A percentile compares a stretch with the other conserved stretches of the same genome.
phyloP scores from a whole-genome alignment of 2,888 invertebrate genomes.

The Cheilosia soror region DNA sequence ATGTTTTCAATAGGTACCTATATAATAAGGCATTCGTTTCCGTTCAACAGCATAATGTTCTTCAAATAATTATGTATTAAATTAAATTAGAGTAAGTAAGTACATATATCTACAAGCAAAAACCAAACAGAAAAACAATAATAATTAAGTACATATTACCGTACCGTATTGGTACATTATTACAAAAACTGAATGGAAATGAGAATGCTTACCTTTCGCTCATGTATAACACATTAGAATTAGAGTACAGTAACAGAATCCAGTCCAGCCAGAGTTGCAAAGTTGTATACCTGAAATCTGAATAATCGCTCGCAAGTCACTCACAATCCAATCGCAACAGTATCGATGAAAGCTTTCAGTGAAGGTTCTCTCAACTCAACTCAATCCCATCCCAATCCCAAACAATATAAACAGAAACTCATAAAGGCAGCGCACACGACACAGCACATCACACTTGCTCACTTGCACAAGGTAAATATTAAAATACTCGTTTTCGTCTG shows the following conservation, averaged over 20 bases:
- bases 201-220: slow-evolving; percentile 66
- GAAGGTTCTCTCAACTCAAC: slow-evolving; percentile 44
- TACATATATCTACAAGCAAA: not conserved
- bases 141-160: too few species aligned
- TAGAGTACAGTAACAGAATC: not conserved
- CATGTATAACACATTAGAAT: slow-evolving; percentile 64
- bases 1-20: slow-evolving; percentile 33
- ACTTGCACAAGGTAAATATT: slow-evolving; percentile 74
- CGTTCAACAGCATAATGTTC: slow-evolving; percentile 36
- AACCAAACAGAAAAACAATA: slow-evolving; percentile 48
- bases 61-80: slow-evolving; percentile 28
- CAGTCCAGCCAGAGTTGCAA: slow-evolving; percentile 11
- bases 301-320: not conserved
- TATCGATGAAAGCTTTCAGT: slow-evolving; percentile 63
- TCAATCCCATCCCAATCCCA: slow-evolving; percentile 22
- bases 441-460: slow-evolving; percentile 69
- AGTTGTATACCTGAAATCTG: slow-evolving; percentile 56
- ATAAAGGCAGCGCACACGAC: not conserved
- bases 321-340: slow-evolving; percentile 26
- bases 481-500: slow-evolving; percentile 73
- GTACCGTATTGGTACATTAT: too few species aligned
- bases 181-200: slow-evolving; percentile 36
- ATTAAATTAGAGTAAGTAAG: slow-evolving; percentile 22
- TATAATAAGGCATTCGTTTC: slow-evolving; percentile 26
- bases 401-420: slow-evolving; percentile 8